A percentile compares a stretch with the other conserved stretches of the same genome.
Conservation (phyloP, 1,140 invertebrate genomes). For the Cydia fagiglandana region DNA sequence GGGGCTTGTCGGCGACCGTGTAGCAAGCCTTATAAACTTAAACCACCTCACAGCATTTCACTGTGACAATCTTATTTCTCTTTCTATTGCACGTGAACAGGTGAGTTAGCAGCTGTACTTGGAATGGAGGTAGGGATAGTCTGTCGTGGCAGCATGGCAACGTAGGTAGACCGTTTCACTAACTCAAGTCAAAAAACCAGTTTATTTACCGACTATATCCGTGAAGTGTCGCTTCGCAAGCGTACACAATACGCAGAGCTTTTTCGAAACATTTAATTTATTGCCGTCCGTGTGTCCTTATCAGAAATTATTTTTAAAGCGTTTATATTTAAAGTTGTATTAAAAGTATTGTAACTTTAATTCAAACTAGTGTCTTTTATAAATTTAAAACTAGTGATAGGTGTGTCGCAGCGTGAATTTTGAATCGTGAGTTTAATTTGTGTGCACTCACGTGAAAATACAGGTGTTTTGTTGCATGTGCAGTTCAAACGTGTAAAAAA, state of each 20-base stretch:
- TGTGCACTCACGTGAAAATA: constrained; percentile 67
- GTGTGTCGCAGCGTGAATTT: constrained; percentile 67
- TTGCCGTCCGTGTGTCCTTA: constrained; percentile 42
- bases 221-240: constrained; percentile 48
- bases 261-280: constrained; percentile 47
- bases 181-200: constrained; percentile 66
- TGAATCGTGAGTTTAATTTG: constrained; percentile 61
- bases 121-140: not conserved
- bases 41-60: not conserved
- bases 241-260: constrained; percentile 40
- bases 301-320: constrained; percentile 33
- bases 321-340: not conserved
- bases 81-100: constrained; percentile 1
- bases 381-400: constrained; percentile 37
- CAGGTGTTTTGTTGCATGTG: constrained; percentile 51
- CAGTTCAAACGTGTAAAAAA: constrained; percentile 41
- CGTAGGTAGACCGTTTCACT: constrained; percentile 52
- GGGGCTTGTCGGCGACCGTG: too few relatives aligned
- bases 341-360: constrained; percentile 15
- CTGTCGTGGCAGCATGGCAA: constrained; percentile 35
- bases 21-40: too few relatives aligned
- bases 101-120: constrained; percentile 12
- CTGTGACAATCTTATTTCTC: not conserved
- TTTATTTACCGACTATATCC: constrained; percentile 69
- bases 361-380: constrained; percentile 21